Conservation (phyloP, 2,113 vertebrate species). For the Pachyramphus minor region DNA sequence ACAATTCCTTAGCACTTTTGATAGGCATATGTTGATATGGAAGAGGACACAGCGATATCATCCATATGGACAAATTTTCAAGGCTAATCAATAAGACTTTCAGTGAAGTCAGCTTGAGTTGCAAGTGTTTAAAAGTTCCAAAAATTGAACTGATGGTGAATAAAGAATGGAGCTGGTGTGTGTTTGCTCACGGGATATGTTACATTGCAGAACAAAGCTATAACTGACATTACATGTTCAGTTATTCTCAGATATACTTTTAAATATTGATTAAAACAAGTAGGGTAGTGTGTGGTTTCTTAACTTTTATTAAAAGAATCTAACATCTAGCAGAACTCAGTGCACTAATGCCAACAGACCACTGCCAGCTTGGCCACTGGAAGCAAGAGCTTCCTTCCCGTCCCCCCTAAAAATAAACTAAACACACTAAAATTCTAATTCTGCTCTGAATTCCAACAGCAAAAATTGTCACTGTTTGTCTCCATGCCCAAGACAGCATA, state of each 20-base stretch:
- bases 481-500: conserved; percentile 36
- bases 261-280: not conserved
- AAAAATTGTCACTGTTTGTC: conserved; percentile 18
- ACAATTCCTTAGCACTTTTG: conserved; percentile 27
- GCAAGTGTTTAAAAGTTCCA: not conserved
- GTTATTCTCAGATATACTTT: not conserved
- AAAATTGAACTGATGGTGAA: not conserved
- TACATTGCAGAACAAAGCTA: not conserved
- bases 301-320: not conserved
- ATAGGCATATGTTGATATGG: conserved; percentile 11
- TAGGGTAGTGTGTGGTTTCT: not conserved
- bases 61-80: conserved; percentile 32
- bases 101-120: not conserved
- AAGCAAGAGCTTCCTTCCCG: conserved; percentile 11
- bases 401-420: conserved; percentile 28
- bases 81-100: conserved; percentile 23
- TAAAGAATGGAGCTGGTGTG: not conserved
- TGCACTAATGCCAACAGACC: not conserved
- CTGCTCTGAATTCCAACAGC: conserved; percentile 3
- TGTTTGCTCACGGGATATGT: not conserved
- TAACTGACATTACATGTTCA: not conserved
- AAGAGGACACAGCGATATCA: conserved; percentile 4
- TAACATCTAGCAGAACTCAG: not conserved
- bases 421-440: not conserved
- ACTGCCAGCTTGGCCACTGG: not conserved